A percentile compares a stretch with the other conserved stretches of the same genome.
Evolutionary conservation across 2,113 vertebrate species (phyloP).

Genomic region (Mustela nigripes): DNA sequence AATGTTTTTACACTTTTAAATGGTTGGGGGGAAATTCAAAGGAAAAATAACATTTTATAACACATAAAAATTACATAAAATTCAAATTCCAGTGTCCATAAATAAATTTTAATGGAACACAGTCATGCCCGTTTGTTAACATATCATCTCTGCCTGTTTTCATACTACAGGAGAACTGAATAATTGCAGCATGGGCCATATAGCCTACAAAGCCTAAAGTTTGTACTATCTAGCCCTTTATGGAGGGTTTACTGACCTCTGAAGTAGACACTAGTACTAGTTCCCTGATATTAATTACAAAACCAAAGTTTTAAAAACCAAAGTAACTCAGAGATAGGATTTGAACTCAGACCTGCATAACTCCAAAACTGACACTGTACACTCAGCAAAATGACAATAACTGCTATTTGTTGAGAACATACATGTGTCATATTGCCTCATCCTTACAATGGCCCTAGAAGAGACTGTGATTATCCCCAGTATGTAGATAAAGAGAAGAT

Average conservation of each 20-base stretch:
- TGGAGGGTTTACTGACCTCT: neutral
- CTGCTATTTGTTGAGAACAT: neutral
- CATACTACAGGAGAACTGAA: neutral
- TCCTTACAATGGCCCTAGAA: neutral
- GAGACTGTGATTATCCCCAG: neutral
- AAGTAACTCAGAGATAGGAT: neutral
- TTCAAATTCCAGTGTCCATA: neutral
- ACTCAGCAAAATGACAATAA: neutral
- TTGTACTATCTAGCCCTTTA: neutral
- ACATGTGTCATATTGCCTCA: neutral
- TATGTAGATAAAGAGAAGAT: neutral
- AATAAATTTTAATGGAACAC: neutral
- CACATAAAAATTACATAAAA: neutral
- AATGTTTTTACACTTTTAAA: neutral
- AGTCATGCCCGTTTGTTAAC: neutral
- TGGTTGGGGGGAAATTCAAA: neutral
- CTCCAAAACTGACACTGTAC: neutral
- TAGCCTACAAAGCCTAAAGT: neutral
- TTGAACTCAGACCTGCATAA: neutral
- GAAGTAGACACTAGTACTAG: neutral
- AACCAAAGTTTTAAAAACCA: neutral
- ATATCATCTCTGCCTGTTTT: neutral
- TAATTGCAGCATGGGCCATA: neutral
- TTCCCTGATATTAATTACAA: neutral
- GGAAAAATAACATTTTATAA: neutral